These are phyloP conservation scores for Bombus sylvicola DNA, from an alignment of 1,140 invertebrate species.

Conservation along the genomic window DNA sequence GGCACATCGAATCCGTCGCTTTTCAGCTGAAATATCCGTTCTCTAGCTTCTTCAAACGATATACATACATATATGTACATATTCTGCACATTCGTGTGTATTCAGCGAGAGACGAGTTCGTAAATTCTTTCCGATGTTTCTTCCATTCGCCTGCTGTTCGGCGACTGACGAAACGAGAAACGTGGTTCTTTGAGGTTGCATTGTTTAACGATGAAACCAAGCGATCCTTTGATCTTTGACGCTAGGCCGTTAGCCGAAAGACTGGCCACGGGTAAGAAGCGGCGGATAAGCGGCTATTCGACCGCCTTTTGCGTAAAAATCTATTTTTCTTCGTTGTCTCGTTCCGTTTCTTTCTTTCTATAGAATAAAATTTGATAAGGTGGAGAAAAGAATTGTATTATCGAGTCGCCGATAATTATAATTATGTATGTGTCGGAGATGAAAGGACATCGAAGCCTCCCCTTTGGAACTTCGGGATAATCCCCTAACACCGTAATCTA, in stretches of 20 bases:
- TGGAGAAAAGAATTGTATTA: no score
- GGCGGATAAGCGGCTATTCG: not conserved
- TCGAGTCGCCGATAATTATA: no score
- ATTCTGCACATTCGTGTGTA: not conserved
- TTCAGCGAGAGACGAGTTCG: not conserved
- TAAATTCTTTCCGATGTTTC: conserved; percentile 4
- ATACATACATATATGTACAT: not conserved
- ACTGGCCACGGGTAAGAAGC: not conserved
- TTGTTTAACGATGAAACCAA: not conserved
- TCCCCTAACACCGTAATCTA: no score
- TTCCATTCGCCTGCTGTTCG: not conserved
- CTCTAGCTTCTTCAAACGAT: conserved; percentile 7
- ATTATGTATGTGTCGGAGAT: no score
- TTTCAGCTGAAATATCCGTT: conserved; percentile 16
- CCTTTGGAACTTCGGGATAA: no score
- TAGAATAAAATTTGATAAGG: not conserved
- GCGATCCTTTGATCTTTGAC: not conserved
- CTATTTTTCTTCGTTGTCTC: not conserved
- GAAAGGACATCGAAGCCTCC: no score
- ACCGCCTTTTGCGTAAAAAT: not conserved
- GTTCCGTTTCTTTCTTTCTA: no score
- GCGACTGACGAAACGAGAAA: no score
- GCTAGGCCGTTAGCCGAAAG: no score
- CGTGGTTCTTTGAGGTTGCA: not conserved
- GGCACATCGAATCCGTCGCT: conserved; percentile 20